A percentile compares a stretch with the other conserved stretches of the same genome.
These are phyloP conservation scores for Nothocercus julius DNA, from an alignment of 2,113 vertebrate genomes.

Conservation along the genomic window DNA sequence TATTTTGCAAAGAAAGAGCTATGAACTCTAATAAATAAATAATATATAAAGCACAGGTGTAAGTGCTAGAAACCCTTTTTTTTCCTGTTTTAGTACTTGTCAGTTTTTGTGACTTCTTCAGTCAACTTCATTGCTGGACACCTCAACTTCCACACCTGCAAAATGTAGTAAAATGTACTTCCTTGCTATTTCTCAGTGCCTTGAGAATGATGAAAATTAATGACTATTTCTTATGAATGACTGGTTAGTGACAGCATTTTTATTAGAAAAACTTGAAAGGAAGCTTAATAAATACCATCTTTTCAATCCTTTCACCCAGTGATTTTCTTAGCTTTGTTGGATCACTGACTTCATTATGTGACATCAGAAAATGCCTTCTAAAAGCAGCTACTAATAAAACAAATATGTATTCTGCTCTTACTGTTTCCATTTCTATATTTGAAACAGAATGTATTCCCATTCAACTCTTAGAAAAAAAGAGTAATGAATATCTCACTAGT, in stretches of 20 bases:
- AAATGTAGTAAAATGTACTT: not conserved
- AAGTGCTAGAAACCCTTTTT: not conserved
- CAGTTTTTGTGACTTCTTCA: not conserved
- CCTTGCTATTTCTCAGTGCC: not conserved
- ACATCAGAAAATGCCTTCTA: constrained; percentile 31
- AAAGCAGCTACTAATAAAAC: constrained; percentile 40
- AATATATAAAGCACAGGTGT: not conserved
- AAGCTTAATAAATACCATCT: constrained; percentile 4
- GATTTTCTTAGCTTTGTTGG: not conserved
- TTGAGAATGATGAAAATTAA: constrained; percentile 15
- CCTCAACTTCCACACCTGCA: not conserved
- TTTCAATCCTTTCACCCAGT: constrained; percentile 2
- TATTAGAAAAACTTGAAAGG: constrained; percentile 14
- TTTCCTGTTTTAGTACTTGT: not conserved
- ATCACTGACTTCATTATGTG: constrained; percentile 33
- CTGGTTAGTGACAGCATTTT: not conserved
- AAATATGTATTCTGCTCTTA: not conserved
- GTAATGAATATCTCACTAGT: constrained; percentile 15
- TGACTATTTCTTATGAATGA: constrained; percentile 40
- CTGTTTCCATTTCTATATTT: not conserved
- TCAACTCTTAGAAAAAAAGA: constrained; percentile 7
- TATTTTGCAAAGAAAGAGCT: not conserved
- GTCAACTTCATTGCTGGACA: not conserved
- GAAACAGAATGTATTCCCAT: constrained; percentile 13
- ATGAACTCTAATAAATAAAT: not conserved